Evolutionary conservation across 1,140 invertebrate genomes (phyloP).

Genomic region (Tachypleus tridentatus): DNA sequence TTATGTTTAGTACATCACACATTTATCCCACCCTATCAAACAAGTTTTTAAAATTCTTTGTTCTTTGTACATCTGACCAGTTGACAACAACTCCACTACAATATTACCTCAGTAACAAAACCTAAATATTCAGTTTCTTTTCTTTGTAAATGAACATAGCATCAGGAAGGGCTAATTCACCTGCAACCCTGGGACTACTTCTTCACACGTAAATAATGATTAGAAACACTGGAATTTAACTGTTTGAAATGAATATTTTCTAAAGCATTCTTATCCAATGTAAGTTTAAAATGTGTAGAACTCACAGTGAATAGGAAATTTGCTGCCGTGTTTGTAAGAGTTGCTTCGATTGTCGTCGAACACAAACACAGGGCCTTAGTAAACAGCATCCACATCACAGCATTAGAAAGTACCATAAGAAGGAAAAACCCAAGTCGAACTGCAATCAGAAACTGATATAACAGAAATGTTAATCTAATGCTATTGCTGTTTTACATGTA

Average conservation of each 20-base stretch:
- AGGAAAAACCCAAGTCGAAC: constrained; percentile 28
- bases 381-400: constrained; percentile 36
- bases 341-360: constrained; percentile 34
- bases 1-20: no score
- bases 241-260: constrained; percentile 7
- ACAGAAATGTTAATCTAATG: background rate
- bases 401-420: constrained; percentile 33
- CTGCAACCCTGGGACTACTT: no score
- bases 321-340: constrained; percentile 35
- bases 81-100: no score
- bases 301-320: constrained; percentile 38
- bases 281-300: constrained; percentile 3
- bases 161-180: no score
- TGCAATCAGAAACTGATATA: constrained; percentile 23
- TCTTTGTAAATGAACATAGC: no score
- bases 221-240: background rate
- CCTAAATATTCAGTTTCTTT: no score
- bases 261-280: background rate
- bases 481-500: no score
- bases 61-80: no score
- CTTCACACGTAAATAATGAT: no score
- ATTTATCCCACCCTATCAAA: no score
- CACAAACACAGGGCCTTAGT: constrained; percentile 33
- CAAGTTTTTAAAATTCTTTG: no score
- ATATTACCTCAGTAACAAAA: no score